Conservation (phyloP, 2,113 vertebrate species). For the Scalopus aquaticus region DNA sequence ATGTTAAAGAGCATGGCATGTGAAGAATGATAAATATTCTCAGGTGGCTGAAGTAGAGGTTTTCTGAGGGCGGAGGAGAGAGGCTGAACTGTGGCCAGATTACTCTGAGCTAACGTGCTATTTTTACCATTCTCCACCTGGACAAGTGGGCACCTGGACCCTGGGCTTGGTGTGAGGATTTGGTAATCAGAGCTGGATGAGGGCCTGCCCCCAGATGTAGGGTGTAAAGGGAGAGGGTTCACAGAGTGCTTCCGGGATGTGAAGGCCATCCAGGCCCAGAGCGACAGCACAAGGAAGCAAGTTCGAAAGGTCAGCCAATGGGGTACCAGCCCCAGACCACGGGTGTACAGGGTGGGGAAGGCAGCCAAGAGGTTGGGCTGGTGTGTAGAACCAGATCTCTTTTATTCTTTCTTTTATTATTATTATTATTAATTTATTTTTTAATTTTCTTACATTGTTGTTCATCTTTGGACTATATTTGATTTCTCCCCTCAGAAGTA, state of each 20-base stretch:
- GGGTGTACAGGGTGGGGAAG: not conserved
- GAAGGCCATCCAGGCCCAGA: not conserved
- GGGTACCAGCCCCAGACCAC: no score
- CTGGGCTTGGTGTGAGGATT: not conserved
- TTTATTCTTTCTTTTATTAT: not conserved
- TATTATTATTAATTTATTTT: no score
- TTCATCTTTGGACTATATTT: no score
- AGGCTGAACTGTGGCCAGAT: not conserved
- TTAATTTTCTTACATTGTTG: no score
- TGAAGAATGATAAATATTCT: not conserved
- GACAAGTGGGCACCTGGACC: not conserved
- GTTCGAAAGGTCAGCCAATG: not conserved
- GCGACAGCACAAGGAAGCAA: not conserved
- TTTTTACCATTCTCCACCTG: not conserved
- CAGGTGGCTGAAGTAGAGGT: not conserved
- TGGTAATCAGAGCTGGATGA: not conserved
- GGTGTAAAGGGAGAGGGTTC: not conserved
- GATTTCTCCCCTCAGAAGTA: no score
- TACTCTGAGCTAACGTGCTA: not conserved
- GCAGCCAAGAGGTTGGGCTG: not conserved
- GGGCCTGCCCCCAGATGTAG: rapidly evolving
- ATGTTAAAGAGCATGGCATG: not conserved
- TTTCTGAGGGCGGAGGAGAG: not conserved
- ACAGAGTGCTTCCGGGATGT: not conserved
- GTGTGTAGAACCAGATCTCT: not conserved